phyloP scores from a whole-genome alignment of 2,113 vertebrate species.

The Clarias macrocephalus region DNA sequence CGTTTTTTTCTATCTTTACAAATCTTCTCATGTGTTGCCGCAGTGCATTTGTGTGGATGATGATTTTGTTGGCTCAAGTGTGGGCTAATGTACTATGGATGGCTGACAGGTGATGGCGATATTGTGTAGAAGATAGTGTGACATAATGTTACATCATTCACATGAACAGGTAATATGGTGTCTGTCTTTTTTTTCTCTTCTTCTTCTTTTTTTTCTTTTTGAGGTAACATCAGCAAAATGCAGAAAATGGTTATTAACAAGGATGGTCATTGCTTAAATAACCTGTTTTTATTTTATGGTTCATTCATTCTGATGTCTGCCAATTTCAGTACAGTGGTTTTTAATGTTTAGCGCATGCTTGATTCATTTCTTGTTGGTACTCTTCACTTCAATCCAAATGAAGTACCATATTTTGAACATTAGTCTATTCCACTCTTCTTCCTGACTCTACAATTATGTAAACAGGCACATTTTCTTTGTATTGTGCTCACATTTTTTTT shows the following conservation, averaged over 20 bases:
- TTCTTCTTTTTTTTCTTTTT: neutral
- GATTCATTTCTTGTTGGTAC: neutral
- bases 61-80: conserved; percentile 12
- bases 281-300: neutral
- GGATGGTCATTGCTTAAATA: neutral
- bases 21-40: neutral
- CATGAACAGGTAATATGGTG: neutral
- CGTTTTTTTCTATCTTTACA: neutral
- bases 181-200: neutral
- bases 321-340: neutral
- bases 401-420: conserved; percentile 19
- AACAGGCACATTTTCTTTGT: conserved; percentile 40
- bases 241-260: neutral
- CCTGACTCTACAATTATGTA: conserved; percentile 32
- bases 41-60: neutral
- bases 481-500: conserved; percentile 43
- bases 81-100: neutral
- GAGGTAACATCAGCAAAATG: conserved; percentile 16
- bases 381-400: neutral
- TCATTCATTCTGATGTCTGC: neutral
- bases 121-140: conserved; percentile 33
- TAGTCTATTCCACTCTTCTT: conserved; percentile 17
- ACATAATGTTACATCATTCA: conserved; percentile 1
- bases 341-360: neutral
- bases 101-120: conserved; percentile 46